Conservation (phyloP, 2,113 vertebrate species). For the Panurus biarmicus region DNA sequence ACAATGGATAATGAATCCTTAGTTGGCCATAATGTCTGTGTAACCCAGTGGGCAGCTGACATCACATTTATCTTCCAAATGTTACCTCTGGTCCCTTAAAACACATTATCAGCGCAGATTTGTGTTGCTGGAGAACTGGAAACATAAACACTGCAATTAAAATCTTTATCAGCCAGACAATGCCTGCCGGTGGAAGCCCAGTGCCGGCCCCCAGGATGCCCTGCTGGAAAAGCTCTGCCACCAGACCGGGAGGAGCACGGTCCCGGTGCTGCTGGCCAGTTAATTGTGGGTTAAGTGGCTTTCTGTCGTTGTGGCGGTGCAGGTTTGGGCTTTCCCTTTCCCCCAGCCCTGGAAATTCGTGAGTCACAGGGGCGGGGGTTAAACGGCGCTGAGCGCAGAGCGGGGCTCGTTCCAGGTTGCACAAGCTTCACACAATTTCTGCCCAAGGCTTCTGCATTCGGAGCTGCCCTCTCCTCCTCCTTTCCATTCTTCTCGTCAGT, state of each 20-base stretch:
- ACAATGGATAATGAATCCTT: not conserved
- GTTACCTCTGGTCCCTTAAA: conserved; percentile 1
- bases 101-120: conserved; percentile 20
- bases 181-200: not conserved
- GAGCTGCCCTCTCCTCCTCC: not conserved
- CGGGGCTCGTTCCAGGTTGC: not conserved
- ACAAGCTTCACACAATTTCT: not conserved
- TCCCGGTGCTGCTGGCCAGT: not conserved
- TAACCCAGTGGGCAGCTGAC: conserved; percentile 10
- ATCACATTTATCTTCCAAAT: conserved; percentile 25
- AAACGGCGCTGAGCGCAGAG: not conserved
- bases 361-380: not conserved
- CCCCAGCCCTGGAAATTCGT: not conserved
- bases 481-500: not conserved
- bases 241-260: rapidly evolving
- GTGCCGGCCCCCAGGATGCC: not conserved
- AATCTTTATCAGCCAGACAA: conserved; percentile 35
- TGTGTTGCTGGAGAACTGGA: conserved; percentile 2
- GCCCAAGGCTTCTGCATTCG: not conserved
- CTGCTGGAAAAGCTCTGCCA: not conserved
- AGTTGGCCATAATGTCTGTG: not conserved
- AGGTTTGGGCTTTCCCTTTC: not conserved
- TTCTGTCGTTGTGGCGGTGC: not conserved
- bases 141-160: conserved; percentile 54
- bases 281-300: not conserved